These are phyloP conservation scores for Rallus limicola DNA, from an alignment of 2,113 vertebrate species.

Conservation along the genomic window DNA sequence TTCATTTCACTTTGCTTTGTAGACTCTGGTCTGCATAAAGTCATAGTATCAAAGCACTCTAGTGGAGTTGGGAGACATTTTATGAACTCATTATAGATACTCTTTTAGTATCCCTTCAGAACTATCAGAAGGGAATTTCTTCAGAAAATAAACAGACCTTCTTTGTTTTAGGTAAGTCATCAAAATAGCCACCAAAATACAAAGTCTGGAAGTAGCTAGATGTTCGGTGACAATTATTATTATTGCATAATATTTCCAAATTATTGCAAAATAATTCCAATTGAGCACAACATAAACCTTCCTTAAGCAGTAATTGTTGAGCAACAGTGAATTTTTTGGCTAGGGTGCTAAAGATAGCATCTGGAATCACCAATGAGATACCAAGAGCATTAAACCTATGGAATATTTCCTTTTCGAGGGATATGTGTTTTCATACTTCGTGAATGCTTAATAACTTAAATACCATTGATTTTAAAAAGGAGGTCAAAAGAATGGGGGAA, in stretches of 20 bases:
- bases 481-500: accelerated
- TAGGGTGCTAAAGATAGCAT: neutral
- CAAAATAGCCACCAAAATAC: neutral
- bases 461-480: neutral
- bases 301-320: neutral
- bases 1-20: conserved; percentile 46
- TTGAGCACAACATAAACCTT: neutral
- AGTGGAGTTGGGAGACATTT: conserved; percentile 8
- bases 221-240: neutral
- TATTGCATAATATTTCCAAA: neutral
- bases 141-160: neutral
- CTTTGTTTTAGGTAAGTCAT: neutral
- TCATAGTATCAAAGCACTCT: conserved; percentile 17
- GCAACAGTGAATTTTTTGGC: neutral
- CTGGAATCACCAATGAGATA: neutral
- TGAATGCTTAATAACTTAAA: neutral
- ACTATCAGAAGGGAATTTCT: neutral
- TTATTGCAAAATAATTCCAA: neutral
- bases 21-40: conserved; percentile 32
- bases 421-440: accelerated
- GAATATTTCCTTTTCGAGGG: neutral
- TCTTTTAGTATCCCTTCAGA: neutral
- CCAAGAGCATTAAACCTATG: neutral
- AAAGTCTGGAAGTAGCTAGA: neutral
- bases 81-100: neutral